Conservation (phyloP, 2,888 invertebrate genomes). For the Druceiella hillmani region DNA sequence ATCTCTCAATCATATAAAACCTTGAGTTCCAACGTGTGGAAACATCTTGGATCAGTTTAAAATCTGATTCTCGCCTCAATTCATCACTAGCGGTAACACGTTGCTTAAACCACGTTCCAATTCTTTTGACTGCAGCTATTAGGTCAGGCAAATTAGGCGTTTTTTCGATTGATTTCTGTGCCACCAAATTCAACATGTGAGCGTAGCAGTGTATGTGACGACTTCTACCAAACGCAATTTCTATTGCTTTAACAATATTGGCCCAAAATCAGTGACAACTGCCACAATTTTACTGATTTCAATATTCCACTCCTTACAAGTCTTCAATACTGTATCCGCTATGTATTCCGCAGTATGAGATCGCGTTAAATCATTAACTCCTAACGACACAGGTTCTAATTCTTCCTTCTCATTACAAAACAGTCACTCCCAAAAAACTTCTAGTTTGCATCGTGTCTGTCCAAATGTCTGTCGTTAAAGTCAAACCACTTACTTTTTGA, state of each 20-base stretch:
- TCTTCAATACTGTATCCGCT: conserved; percentile 11
- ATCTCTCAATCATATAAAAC: conserved; percentile 19
- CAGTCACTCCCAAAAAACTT: conserved; percentile 14
- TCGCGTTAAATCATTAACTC: conserved; percentile 15
- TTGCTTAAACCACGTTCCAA: conserved; percentile 18
- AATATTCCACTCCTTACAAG: conserved; percentile 7
- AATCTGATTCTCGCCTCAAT: conserved; percentile 13
- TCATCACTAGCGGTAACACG: conserved; percentile 16
- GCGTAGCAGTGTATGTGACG: conserved; percentile 16
- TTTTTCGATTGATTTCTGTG: conserved; percentile 20
- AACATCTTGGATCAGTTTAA: conserved; percentile 18
- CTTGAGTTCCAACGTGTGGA: conserved; percentile 20
- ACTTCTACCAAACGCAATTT: conserved; percentile 18
- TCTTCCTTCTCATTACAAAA: conserved; percentile 9
- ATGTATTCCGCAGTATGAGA: conserved; percentile 17
- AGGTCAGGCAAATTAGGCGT: conserved; percentile 14
- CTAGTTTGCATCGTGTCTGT: conserved; percentile 17
- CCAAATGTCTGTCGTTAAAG: conserved; percentile 18
- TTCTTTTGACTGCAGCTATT: conserved; percentile 15
- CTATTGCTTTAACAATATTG: conserved; percentile 22
- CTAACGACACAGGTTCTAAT: conserved; percentile 13
- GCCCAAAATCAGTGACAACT: conserved; percentile 16
- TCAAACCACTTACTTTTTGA: conserved; percentile 10
- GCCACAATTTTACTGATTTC: conserved; percentile 11
- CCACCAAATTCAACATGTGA: conserved; percentile 20